Conservation (phyloP, 2,888 invertebrate genomes). For the Andrena minutula region DNA sequence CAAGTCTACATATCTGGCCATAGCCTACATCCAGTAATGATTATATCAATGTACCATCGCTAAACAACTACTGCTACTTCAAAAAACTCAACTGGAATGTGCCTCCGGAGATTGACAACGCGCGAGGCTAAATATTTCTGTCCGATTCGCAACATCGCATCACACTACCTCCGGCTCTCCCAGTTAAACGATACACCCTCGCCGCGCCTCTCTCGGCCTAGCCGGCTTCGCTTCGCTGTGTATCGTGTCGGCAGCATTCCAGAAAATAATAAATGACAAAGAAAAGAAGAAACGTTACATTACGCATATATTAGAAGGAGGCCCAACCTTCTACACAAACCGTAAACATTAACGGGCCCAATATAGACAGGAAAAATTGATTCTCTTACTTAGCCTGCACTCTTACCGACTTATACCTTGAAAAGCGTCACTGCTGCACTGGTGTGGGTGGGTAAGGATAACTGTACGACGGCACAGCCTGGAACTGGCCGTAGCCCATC, state of each 20-base stretch:
- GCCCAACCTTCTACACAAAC: constrained; percentile 66
- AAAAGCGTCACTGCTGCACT: constrained; percentile 89
- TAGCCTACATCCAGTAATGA: constrained; percentile 72
- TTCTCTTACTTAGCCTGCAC: constrained; percentile 69
- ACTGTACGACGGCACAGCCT: constrained; percentile 89
- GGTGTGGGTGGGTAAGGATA: constrained; percentile 89
- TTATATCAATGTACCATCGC: constrained; percentile 79
- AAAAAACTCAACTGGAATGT: constrained; percentile 82
- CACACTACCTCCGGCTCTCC: neutral
- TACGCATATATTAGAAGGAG: constrained; percentile 65
- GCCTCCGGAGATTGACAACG: constrained; percentile 70
- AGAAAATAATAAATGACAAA: constrained; percentile 76
- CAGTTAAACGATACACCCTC: neutral
- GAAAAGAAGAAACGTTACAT: constrained; percentile 69
- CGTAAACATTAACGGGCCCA: constrained; percentile 62
- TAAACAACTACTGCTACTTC: constrained; percentile 82
- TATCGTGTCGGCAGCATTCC: constrained; percentile 74
- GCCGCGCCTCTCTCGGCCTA: neutral
- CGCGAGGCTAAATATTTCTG: constrained; percentile 28
- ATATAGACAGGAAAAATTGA: constrained; percentile 61
- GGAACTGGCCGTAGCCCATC: constrained; percentile 90
- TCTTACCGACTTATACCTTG: constrained; percentile 64
- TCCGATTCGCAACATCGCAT: neutral
- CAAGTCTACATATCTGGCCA: constrained; percentile 80
- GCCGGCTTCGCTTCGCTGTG: neutral